A percentile compares a stretch with the other conserved stretches of the same genome.
Evolutionary conservation across 2,113 vertebrate genomes (phyloP).

Genomic region (Marcusenius ussheri): DNA sequence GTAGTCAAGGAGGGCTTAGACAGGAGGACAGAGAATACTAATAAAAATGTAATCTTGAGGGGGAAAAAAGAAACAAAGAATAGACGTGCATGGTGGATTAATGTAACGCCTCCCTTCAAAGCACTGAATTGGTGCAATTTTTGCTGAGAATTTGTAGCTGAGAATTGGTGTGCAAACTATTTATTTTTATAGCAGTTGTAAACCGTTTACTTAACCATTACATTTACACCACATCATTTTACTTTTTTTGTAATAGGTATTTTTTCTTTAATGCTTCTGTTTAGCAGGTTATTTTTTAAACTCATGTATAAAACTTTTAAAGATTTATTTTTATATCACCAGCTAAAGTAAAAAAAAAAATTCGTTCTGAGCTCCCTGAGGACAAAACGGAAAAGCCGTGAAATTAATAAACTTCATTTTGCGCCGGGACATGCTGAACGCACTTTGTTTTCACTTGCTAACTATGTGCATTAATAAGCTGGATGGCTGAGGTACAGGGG

Average conservation of each 20-base stretch:
- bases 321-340: not conserved
- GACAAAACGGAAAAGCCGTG: not conserved
- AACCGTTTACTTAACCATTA: not conserved
- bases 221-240: not conserved
- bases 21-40: slow-evolving; percentile 42
- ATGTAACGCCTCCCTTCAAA: slow-evolving; percentile 47
- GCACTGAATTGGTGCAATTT: slow-evolving; percentile 8
- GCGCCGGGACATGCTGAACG: not conserved
- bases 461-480: not conserved
- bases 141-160: not conserved
- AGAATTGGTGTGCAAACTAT: not conserved
- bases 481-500: not conserved
- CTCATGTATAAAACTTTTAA: not conserved
- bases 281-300: not conserved
- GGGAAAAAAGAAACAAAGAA: slow-evolving; percentile 20
- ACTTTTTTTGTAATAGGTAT: not conserved
- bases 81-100: slow-evolving; percentile 47
- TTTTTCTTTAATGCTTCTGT: not conserved
- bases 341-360: not conserved
- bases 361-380: not conserved
- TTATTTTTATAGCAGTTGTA: not conserved
- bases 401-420: not conserved
- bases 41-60: slow-evolving; percentile 49
- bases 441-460: slow-evolving; percentile 8
- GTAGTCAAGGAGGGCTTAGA: slow-evolving; percentile 41